Base-by-base conservation (phyloP, 1,140 invertebrate genomes). In the Cyclina sinensis region DNA sequence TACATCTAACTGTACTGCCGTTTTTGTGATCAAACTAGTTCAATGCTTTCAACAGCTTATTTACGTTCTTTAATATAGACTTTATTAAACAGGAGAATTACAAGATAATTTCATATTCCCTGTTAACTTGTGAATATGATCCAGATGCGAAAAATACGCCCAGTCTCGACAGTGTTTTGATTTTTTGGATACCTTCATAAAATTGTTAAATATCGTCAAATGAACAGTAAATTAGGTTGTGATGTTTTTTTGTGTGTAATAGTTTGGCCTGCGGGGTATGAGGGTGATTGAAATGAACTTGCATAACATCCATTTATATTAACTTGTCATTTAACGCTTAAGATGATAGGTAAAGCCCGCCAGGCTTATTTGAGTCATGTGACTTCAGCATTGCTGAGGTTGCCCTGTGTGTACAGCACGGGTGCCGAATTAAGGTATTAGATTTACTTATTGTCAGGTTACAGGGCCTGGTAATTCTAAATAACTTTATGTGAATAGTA, bases 181-280 rank as follows among this genome's bases (percentile, higher is more conserved):
- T 78, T 51, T 51, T 46, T 78, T 78, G 74, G 74, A 78, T 78
- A 78, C 48, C 54, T 78, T 30, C 48, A 78, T 30, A 78, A 57
- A 51, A 78, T 78, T 78, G 46, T 78, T 35, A 78, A 74, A 78
- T 78, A 51, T 78, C 46, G 43, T 48, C 43, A 78, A 78, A 78
- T 78, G 46, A 78, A 78, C 27, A 24, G 48, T 78, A 78, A 51
- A 78, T 51, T 78, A 16, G 74, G 46, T 48, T 78, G 21, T 54
- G 74, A 57, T 30, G 46, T 78, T 78, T 78, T 78, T 57, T 14
- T 24, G n/a, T 57, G 27, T 24, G n/a, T 37, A 78, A 54, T 78
- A 54, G 30, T 78, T 48, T 14, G 27, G 46, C 74, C 74, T 51
- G 46, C 27, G 46, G 48, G 74, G 39, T 30, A 27, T 78, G 2